Percentiles rank a stretch among this genome's conserved stretches.
These are phyloP conservation scores for Drosophila sp. DNA, from an alignment of 1,140 invertebrate genomes.

Conservation along the genomic window DNA sequence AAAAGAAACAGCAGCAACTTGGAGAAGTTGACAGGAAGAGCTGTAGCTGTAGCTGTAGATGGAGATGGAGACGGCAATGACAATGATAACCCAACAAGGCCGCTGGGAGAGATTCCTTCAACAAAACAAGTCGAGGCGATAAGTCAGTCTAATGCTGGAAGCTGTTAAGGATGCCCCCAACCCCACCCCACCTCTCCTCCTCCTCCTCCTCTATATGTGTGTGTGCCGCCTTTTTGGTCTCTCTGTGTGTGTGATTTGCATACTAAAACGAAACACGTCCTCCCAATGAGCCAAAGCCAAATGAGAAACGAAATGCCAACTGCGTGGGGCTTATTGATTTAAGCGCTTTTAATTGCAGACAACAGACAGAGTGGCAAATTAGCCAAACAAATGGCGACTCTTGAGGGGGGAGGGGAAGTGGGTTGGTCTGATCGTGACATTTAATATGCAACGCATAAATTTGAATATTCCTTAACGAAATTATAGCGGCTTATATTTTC, in stretches of 20 bases:
- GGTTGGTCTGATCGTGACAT: conserved; percentile 40
- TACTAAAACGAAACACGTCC: conserved; percentile 49
- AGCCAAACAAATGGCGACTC: conserved; percentile 10
- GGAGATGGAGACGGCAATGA: conserved; percentile 40
- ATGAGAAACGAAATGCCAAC: conserved; percentile 60
- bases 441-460: conserved; percentile 72
- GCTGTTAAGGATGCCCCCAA: conserved; percentile 8
- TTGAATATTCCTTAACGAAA: conserved; percentile 65
- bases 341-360: conserved; percentile 70
- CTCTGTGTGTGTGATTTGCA: conserved; percentile 50
- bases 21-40: conserved; percentile 29
- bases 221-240: conserved; percentile 1
- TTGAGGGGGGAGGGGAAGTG: conserved; percentile 1
- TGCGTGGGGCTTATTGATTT: conserved; percentile 61
- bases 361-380: conserved; percentile 30
- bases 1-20: neutral
- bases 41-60: neutral
- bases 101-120: conserved; percentile 39
- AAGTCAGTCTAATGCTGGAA: conserved; percentile 39
- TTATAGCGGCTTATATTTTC: conserved; percentile 78
- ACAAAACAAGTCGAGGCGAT: conserved; percentile 32
- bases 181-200: neutral
- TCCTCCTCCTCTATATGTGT: neutral
- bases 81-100: conserved; percentile 49
- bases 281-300: conserved; percentile 23